Evolutionary conservation across 2,888 invertebrate species (phyloP).

Genomic region (Byasa hedistus): DNA sequence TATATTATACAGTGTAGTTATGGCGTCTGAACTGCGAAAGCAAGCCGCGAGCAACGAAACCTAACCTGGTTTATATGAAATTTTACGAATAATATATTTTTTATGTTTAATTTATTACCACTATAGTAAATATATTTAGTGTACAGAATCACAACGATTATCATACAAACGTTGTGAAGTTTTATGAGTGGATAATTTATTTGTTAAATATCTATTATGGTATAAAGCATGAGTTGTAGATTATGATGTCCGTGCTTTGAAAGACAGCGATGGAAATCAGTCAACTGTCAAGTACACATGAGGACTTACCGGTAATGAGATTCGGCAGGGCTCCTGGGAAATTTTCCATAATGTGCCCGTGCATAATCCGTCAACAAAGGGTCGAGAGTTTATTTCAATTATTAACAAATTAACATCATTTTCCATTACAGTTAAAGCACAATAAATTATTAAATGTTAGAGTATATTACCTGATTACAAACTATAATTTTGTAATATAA

Average conservation of each 20-base stretch:
- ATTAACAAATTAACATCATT: conserved; percentile 38
- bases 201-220: neutral
- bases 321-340: conserved; percentile 72
- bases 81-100: neutral
- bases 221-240: neutral
- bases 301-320: conserved; percentile 67
- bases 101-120: neutral
- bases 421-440: neutral
- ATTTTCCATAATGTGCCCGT: conserved; percentile 61
- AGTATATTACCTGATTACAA: neutral
- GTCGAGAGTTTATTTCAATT: conserved; percentile 49
- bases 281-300: conserved; percentile 60
- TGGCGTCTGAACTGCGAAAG: neutral
- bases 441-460: neutral
- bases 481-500: neutral
- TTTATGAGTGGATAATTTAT: neutral
- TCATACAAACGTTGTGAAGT: neutral
- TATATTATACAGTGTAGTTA: conserved; percentile 1
- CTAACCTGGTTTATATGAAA: neutral
- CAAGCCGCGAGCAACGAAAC: neutral
- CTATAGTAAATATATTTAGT: too few species aligned
- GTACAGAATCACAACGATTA: too few species aligned
- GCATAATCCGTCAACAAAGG: conserved; percentile 45
- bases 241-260: neutral
- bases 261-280: conserved; percentile 48